phyloP scores from a whole-genome alignment of 2,888 invertebrate genomes.

The Drosophila dives region DNA sequence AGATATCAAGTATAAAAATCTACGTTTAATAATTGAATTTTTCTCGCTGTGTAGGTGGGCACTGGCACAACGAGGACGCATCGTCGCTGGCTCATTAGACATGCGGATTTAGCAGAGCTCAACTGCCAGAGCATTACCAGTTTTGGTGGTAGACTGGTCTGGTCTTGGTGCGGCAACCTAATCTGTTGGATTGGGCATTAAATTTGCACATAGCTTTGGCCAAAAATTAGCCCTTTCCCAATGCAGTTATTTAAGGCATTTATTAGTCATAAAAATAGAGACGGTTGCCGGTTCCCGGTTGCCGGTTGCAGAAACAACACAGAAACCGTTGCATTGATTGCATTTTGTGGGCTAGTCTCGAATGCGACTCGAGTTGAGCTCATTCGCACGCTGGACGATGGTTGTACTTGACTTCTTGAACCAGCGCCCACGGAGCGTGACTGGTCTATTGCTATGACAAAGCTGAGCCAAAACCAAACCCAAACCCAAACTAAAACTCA shows the following conservation, averaged over 20 bases:
- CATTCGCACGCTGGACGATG: constrained; percentile 73
- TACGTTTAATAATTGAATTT: not conserved
- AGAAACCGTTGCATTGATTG: constrained; percentile 30
- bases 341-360: constrained; percentile 39
- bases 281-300: constrained; percentile 13
- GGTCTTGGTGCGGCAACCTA: constrained; percentile 54
- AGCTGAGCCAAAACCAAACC: constrained; percentile 26
- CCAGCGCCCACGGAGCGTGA: constrained; percentile 79
- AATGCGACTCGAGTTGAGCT: constrained; percentile 20
- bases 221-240: constrained; percentile 63
- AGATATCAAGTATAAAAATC: fast-evolving
- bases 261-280: constrained; percentile 73
- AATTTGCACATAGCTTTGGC: constrained; percentile 71
- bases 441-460: constrained; percentile 53
- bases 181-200: constrained; percentile 57
- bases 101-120: constrained; percentile 40
- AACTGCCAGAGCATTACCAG: not conserved
- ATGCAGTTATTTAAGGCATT: constrained; percentile 71
- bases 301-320: not conserved
- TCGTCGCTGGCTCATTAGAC: constrained; percentile 59
- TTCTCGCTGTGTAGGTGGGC: not conserved
- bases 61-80: constrained; percentile 6
- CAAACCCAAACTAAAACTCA: constrained; percentile 42
- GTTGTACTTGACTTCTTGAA: constrained; percentile 80
- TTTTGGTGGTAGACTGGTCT: constrained; percentile 3